Evolutionary conservation across 2,113 vertebrate genomes (phyloP), one percentile per base, ranked within the genome.

Genomic region (Pteropus alecto): DNA sequence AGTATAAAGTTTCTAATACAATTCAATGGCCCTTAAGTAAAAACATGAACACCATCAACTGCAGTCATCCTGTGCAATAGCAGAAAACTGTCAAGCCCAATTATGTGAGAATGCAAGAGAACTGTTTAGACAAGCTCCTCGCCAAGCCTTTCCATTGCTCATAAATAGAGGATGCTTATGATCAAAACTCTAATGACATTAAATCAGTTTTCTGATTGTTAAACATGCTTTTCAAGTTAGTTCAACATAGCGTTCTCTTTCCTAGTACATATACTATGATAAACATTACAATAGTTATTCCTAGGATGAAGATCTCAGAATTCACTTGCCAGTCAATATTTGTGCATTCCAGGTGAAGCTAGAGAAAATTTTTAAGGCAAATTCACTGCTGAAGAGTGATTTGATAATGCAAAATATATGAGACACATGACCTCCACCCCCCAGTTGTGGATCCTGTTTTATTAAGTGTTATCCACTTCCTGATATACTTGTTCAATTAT

Each of bases 1-100:
- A 74, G 93, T 95, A 96, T 97, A 98, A 98, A 98, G 94, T 98
- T 97, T 97, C 93, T 97, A 96, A 89, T 94, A 92, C 76, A 83
- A 94, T 96, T 96, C 91, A 97, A 63, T 4, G 0, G 96, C 43
- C 79, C 91, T 96, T 97, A 95, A 96, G 96, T 96, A 97, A 98
- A 98, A 98, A 97, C 73, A 97, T 6, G 38, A 94, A 97, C 33
- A 76, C n/a, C 74, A 68, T 58, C 19, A 0, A 7, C 95, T 97
- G 35, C 43, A 95, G 83, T 94, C 97, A 98, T 33, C 88, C 87
- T 41, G 0, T 63, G 51, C 73, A 90, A 94, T 96, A 95, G 96
- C 96, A 98, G 83, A 97, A 98, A 73, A 76, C 56, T 95, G 93
- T 98, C 97, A 97, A 93, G 93, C 89, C 5, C 81, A 78, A 95